phyloP scores from a whole-genome alignment of 2,113 vertebrate genomes.

The Emydocephalus ijimae region DNA sequence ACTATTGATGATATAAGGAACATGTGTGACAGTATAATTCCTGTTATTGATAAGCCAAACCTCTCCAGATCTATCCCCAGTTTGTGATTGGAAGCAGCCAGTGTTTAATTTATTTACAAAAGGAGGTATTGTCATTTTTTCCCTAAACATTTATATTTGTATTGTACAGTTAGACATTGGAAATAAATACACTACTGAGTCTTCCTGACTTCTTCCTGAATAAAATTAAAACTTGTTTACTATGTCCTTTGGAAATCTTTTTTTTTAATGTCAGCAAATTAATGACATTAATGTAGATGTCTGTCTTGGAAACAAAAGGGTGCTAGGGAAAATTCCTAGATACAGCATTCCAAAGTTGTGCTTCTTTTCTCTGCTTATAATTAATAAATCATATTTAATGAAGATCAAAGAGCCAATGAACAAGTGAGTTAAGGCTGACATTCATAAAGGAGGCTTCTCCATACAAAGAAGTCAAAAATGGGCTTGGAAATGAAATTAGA shows the following conservation, averaged over 20 bases:
- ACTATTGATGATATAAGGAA: neutral
- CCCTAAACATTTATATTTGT: neutral
- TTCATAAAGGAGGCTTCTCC: neutral
- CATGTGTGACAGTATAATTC: neutral
- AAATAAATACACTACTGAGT: neutral
- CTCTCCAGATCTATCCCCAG: neutral
- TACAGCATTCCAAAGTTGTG: neutral
- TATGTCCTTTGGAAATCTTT: neutral
- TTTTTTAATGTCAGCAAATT: neutral
- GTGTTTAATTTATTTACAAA: neutral
- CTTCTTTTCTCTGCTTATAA: neutral
- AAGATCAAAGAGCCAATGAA: neutral
- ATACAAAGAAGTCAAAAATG: too few relatives aligned
- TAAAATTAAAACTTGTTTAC: neutral
- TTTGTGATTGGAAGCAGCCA: neutral
- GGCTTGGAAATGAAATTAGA: neutral
- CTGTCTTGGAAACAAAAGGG: neutral
- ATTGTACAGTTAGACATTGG: neutral
- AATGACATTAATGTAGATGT: neutral
- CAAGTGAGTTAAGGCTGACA: neutral
- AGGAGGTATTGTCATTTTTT: neutral
- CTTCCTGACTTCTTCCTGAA: neutral
- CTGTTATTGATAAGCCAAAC: neutral
- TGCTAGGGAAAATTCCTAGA: neutral
- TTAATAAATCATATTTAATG: neutral